Base-by-base conservation (phyloP, 2,797 vertebrate genomes). In the Lithobates sylvaticus region DNA sequence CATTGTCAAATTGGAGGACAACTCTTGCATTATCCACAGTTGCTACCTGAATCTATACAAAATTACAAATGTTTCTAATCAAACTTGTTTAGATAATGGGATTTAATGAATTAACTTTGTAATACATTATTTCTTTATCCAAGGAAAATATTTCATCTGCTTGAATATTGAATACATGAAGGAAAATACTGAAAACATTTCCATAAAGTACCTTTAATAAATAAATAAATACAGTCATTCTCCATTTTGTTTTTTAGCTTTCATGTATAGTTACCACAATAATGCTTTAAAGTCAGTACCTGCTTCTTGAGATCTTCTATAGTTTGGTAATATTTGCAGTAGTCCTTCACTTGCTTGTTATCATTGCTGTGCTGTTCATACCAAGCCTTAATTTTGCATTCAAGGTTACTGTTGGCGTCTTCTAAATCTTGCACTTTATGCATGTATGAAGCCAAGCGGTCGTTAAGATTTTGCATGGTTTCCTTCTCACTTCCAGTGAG, bases 241-340 rank as follows among this genome's bases (percentile, higher is more conserved):
- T 58, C 12, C 18, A 16, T 58, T 58, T 58, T 16, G 1, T 2
- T 58, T 18, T 16, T 16, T 58, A 21, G 18, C 21, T 27, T 12
- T 13, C 65, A 13, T 67, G 18, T 67, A 67, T 29, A 29, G 16
- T 26, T 67, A 67, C 2, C 13, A 13, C 26, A 26, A 15, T 67
- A 67, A 27, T 67, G 26, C 3, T 67, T 67, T 67, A 3, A 27
- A 67, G 10, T 29, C 26, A 10, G 15, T 72, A 96, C 94, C 95
- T 95, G 95, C 85, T 95, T 93, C 89, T 91, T 94, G 88, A 96
- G 91, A 89, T 95, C 93, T 26, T 88, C 90, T 34, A 94, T 95
- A 89, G 90, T 94, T 73, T 4, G 87, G 7, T 90, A 29, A 13
- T 72, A 95, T 21, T 91, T 90, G 23, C 92, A 93, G 88, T 94